These are phyloP conservation scores for Botia kubotai DNA, from an alignment of 2,797 vertebrate species.

Conservation along the genomic window DNA sequence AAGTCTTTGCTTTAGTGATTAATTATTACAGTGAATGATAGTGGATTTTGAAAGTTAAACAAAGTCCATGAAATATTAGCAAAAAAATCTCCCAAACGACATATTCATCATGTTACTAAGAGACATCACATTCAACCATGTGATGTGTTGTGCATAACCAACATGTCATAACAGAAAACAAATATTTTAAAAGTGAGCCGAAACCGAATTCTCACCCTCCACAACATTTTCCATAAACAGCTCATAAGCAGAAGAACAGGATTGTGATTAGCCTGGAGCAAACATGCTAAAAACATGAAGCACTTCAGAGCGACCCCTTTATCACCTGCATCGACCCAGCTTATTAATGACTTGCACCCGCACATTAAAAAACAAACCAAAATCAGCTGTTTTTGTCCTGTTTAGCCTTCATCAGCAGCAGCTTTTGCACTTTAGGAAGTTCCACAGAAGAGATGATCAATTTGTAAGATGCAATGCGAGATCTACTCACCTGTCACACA, in stretches of 20 bases:
- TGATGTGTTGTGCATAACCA: neutral
- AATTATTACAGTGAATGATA: neutral
- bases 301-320: slow-evolving; percentile 12
- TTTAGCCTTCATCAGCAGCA: too few species aligned
- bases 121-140: neutral
- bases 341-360: neutral
- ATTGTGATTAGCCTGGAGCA: slow-evolving; percentile 72
- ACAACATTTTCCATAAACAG: slow-evolving; percentile 58
- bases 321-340: neutral
- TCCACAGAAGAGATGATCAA: neutral
- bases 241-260: slow-evolving; percentile 76
- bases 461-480: neutral
- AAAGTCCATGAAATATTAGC: neutral
- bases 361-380: neutral
- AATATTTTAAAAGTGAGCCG: neutral
- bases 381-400: neutral
- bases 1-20: neutral
- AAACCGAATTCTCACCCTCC: slow-evolving; percentile 14
- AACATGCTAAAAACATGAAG: slow-evolving; percentile 30
- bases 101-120: neutral
- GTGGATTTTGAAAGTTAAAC: neutral
- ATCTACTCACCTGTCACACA: slow-evolving; percentile 89
- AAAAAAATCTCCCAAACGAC: neutral
- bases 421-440: neutral
- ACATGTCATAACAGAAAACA: neutral